Evolutionary conservation across 2,797 vertebrate genomes (phyloP).

Genomic region (Girardinus metallicus): DNA sequence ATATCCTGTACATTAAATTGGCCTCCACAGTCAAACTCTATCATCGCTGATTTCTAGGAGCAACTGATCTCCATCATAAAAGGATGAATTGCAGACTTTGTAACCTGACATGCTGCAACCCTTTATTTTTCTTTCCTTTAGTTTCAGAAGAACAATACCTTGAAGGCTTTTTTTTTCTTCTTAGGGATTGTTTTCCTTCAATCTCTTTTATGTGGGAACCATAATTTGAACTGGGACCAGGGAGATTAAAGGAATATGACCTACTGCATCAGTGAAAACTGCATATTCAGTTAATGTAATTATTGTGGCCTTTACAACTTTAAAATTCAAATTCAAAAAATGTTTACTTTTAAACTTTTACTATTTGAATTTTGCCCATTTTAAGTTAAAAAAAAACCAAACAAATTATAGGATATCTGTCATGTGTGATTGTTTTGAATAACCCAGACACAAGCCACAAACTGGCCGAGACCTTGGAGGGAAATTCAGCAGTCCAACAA

Average conservation of each 20-base stretch:
- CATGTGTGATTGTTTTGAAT: no score
- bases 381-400: no score
- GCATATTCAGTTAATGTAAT: neutral
- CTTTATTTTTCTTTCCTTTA: conserved; percentile 26
- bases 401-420: no score
- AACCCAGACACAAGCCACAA: no score
- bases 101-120: conserved; percentile 20
- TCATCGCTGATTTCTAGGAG: conserved; percentile 9
- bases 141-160: conserved; percentile 58
- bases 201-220: neutral
- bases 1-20: no score
- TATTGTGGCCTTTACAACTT: neutral
- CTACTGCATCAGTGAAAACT: neutral
- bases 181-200: conserved; percentile 10
- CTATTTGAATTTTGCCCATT: neutral
- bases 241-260: neutral
- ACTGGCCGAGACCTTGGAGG: neutral
- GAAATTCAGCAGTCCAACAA: neutral
- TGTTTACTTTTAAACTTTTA: neutral
- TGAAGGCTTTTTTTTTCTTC: conserved; percentile 33
- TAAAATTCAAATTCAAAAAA: neutral
- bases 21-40: no score
- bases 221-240: neutral
- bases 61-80: conserved; percentile 13
- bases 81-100: conserved; percentile 17